These are phyloP conservation scores for Linnaemya vulpina DNA, from an alignment of 2,888 invertebrate genomes.

Conservation along the genomic window DNA sequence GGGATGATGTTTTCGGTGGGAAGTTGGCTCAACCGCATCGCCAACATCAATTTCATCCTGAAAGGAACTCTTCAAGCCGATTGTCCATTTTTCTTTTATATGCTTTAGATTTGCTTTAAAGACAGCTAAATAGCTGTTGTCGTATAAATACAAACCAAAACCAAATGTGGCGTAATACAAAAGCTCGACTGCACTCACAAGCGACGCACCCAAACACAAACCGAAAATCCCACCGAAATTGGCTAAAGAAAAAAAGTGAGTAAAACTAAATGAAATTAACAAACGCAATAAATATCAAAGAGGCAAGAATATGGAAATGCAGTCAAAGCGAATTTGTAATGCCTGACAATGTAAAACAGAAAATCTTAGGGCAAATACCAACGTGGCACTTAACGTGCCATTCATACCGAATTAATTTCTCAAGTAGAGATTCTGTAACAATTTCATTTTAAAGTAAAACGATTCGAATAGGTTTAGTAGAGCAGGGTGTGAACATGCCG, in stretches of 20 bases:
- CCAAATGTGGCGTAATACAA: constrained; percentile 82
- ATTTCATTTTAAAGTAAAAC: too few relatives aligned
- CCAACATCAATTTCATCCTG: constrained; percentile 28
- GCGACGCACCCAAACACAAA: constrained; percentile 83
- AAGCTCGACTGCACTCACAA: constrained; percentile 83
- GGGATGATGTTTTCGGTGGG: constrained; percentile 26
- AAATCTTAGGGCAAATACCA: background rate
- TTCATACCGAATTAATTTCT: too few relatives aligned
- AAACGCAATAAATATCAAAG: constrained; percentile 1
- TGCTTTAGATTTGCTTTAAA: constrained; percentile 56
- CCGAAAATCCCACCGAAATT: constrained; percentile 84
- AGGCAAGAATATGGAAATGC: background rate
- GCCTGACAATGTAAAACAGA: background rate
- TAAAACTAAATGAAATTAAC: constrained; percentile 13
- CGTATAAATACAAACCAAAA: constrained; percentile 77
- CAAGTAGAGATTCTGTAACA: too few relatives aligned
- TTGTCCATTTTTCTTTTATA: constrained; percentile 43
- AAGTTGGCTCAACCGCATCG: background rate
- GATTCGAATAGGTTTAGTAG: too few relatives aligned
- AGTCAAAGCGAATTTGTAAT: background rate
- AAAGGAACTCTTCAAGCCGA: constrained; percentile 46
- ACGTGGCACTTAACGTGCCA: background rate
- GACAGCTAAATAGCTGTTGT: constrained; percentile 74
- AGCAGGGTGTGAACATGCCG: too few relatives aligned
- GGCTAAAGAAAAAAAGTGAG: constrained; percentile 76